These are phyloP conservation scores for Dendrocincla tyrannina DNA, from an alignment of 2,797 vertebrate species.

Conservation along the genomic window DNA sequence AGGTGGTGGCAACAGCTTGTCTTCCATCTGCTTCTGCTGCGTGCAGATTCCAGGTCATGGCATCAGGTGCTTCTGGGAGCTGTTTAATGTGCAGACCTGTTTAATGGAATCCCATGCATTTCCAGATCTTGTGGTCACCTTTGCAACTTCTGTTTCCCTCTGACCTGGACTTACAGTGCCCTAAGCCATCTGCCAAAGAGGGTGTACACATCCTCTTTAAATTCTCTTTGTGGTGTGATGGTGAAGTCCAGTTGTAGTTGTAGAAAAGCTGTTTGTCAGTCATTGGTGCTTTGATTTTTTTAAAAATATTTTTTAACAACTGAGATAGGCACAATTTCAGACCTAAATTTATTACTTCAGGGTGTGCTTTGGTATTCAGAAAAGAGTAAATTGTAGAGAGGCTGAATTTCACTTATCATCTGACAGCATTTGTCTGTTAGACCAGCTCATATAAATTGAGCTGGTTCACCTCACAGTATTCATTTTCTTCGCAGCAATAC, in stretches of 20 bases:
- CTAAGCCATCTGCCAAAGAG: not conserved
- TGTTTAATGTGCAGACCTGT: not conserved
- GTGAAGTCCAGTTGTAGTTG: not conserved
- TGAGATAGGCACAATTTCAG: not conserved
- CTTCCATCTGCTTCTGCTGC: not conserved
- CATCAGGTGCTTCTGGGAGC: not conserved
- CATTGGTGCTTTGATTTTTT: not conserved
- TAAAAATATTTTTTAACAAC: not conserved
- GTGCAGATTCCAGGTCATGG: not conserved
- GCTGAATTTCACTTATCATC: not conserved
- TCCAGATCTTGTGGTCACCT: not conserved
- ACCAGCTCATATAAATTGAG: not conserved
- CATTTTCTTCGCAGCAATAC: not conserved
- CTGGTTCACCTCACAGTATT: not conserved
- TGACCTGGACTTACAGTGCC: not conserved
- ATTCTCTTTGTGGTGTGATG: not conserved
- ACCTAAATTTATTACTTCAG: not conserved
- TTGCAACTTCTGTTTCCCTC: not conserved
- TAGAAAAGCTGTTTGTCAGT: not conserved
- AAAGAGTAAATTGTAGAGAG: not conserved
- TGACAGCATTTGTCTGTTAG: not conserved
- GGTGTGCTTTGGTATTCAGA: not conserved
- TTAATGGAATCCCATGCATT: fast-evolving
- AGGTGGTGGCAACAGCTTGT: not conserved
- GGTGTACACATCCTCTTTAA: not conserved